Evolutionary conservation across 2,113 vertebrate species (phyloP).

Genomic region (Spermophilus dauricus): DNA sequence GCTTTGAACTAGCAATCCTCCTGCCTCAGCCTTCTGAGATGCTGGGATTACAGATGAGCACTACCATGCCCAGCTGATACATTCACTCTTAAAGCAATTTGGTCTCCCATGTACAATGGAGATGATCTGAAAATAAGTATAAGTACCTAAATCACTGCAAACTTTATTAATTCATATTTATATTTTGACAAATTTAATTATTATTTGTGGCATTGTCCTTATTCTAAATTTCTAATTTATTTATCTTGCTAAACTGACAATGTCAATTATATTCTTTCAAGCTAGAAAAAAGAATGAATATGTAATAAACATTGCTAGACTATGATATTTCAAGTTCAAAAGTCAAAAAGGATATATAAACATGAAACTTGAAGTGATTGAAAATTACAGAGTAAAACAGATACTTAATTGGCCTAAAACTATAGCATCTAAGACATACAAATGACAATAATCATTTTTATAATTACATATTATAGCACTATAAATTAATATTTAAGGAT

Average conservation of each 20-base stretch:
- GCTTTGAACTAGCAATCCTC: neutral
- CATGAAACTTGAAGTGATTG: neutral
- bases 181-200: constrained; percentile 64
- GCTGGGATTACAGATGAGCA: neutral
- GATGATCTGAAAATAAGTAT: constrained; percentile 14
- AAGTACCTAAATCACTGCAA: constrained; percentile 1
- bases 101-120: neutral
- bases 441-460: constrained; percentile 43
- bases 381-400: constrained; percentile 31
- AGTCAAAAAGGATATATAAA: constrained; percentile 23
- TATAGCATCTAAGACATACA: neutral
- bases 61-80: neutral
- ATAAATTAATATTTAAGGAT: constrained; percentile 23
- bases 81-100: neutral
- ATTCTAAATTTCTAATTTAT: constrained; percentile 57
- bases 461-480: constrained; percentile 10
- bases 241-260: constrained; percentile 54
- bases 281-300: constrained; percentile 45
- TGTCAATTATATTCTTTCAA: constrained; percentile 65
- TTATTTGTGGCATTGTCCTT: constrained; percentile 53
- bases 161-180: constrained; percentile 61
- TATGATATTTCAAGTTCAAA: neutral
- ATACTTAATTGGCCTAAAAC: constrained; percentile 58
- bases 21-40: neutral
- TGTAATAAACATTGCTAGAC: constrained; percentile 28